Evolutionary conservation across 37 sponge, comb jelly and placozoan genomes (phyloP).

Genomic region (Eunapius fragilis): DNA sequence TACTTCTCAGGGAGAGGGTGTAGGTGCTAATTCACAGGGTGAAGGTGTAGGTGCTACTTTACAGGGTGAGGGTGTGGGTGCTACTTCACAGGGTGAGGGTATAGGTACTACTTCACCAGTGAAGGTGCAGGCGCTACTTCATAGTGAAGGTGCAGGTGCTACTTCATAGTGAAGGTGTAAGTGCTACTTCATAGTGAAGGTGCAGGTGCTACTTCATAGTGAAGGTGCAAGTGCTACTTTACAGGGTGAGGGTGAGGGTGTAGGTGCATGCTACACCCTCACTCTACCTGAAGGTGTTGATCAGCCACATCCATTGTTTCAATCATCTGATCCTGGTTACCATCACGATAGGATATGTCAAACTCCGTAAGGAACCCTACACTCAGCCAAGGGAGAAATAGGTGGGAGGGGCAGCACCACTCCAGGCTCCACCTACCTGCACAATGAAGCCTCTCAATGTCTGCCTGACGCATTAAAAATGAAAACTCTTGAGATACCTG

Average conservation of each 20-base stretch:
- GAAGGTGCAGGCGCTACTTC: background rate
- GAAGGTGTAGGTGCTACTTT: background rate
- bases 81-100: background rate
- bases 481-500: slow-evolving; percentile 38
- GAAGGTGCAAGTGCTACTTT: no score
- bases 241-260: background rate
- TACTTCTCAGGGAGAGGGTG: no score
- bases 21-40: no score
- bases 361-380: slow-evolving; percentile 69
- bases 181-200: no score
- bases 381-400: background rate
- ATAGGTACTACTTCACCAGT: no score
- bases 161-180: background rate
- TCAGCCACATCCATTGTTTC: slow-evolving; percentile 64
- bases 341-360: slow-evolving; percentile 6
- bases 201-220: no score
- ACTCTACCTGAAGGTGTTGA: slow-evolving; percentile 39
- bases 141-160: no score
- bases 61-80: background rate
- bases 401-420: background rate
- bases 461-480: slow-evolving; percentile 47
- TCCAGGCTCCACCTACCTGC: slow-evolving; percentile 26
- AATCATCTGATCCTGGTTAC: slow-evolving; percentile 2
- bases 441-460: slow-evolving; percentile 71
- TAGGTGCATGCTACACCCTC: no score